A percentile compares a stretch with the other conserved stretches of the same genome.
Evolutionary conservation across 2,113 vertebrate species (phyloP).

Genomic region (Cynopterus brachyotis): DNA sequence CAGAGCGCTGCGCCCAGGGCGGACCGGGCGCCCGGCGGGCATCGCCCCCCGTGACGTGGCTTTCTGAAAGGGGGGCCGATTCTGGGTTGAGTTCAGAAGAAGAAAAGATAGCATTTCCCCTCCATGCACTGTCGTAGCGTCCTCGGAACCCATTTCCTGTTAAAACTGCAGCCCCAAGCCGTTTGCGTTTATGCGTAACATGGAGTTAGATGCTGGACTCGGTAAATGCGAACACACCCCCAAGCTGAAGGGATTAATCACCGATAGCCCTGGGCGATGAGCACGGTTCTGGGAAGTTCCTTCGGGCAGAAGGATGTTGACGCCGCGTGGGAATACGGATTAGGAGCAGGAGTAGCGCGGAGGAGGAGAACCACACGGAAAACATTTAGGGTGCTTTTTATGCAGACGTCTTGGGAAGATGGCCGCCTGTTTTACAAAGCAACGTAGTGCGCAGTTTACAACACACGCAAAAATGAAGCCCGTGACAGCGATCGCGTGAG

Average conservation of each 20-base stretch:
- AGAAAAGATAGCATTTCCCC: background rate
- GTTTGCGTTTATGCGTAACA: background rate
- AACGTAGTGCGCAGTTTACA: background rate
- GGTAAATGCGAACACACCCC: background rate
- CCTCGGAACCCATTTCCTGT: background rate
- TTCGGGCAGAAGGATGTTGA: background rate
- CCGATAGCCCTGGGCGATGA: background rate
- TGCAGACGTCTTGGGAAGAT: background rate
- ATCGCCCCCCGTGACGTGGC: accelerated
- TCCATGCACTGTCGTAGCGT: background rate
- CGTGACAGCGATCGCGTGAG: background rate
- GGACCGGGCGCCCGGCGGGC: too few relatives aligned
- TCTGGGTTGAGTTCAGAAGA: background rate
- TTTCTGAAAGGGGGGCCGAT: background rate
- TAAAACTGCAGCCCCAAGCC: background rate
- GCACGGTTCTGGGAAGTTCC: background rate
- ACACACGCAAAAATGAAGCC: background rate
- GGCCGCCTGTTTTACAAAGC: background rate
- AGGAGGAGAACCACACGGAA: background rate
- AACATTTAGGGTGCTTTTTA: background rate
- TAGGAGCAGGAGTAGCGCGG: accelerated
- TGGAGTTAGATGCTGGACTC: background rate
- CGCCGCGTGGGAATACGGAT: background rate
- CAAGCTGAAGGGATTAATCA: background rate
- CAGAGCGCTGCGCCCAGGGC: background rate